Conservation (phyloP, 2,888 invertebrate species). For the Sipha maydis region DNA sequence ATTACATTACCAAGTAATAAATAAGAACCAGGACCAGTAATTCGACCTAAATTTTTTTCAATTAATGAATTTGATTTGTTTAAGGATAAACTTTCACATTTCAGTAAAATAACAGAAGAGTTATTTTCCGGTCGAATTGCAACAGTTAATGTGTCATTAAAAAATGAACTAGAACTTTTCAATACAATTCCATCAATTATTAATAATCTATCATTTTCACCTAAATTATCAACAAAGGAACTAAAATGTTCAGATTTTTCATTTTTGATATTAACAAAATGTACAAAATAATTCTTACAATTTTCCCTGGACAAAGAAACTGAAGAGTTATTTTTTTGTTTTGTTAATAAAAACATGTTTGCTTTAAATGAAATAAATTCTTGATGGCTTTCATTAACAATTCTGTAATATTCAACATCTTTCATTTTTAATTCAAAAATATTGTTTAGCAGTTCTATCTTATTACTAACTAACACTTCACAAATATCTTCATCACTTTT, state of each 20-base stretch:
- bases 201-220: slow-evolving; percentile 11
- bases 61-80: neutral
- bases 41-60: slow-evolving; percentile 4
- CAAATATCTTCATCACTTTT: neutral
- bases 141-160: neutral
- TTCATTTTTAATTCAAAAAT: slow-evolving; percentile 11
- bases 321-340: neutral
- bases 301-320: neutral
- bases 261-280: slow-evolving; percentile 27
- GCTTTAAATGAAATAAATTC: slow-evolving; percentile 1
- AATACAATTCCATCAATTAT: neutral
- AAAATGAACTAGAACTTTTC: neutral
- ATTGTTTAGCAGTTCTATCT: neutral
- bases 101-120: slow-evolving; percentile 20
- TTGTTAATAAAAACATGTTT: neutral
- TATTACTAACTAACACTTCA: neutral
- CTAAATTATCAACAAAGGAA: neutral
- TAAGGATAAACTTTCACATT: neutral
- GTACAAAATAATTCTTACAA: neutral
- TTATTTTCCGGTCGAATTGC: slow-evolving; percentile 12
- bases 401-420: neutral
- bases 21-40: slow-evolving; percentile 19
- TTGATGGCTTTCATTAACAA: neutral
- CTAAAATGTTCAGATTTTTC: slow-evolving; percentile 16
- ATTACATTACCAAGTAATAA: slow-evolving; percentile 17